Conservation (phyloP, 2,797 vertebrate genomes). For the Peromyscus attwateri region DNA sequence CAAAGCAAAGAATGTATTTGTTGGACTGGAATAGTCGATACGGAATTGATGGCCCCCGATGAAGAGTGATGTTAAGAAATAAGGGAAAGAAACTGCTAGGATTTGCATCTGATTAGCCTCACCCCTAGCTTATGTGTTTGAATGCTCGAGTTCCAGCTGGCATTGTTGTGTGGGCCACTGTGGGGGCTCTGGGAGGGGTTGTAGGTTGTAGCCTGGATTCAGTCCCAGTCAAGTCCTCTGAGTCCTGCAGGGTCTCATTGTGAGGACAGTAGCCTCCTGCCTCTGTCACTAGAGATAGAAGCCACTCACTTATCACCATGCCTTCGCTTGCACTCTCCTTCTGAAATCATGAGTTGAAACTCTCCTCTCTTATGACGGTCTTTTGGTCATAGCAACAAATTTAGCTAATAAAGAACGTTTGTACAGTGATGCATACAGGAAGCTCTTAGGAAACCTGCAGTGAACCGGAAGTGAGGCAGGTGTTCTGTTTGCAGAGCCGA, state of each 20-base stretch:
- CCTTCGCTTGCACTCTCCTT: neutral
- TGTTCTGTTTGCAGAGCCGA: neutral
- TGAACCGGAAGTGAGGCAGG: neutral
- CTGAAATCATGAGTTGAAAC: neutral
- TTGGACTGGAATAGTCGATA: neutral
- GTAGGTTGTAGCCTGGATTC: neutral
- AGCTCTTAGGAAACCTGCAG: neutral
- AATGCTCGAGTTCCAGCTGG: neutral
- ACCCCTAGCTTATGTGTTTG: neutral
- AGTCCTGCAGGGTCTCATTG: neutral
- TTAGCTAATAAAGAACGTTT: neutral
- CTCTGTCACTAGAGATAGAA: neutral
- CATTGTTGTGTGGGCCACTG: neutral
- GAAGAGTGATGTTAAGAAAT: neutral
- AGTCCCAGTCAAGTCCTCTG: neutral
- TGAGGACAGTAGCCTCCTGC: neutral
- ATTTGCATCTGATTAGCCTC: neutral
- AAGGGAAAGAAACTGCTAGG: neutral
- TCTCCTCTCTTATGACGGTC: neutral
- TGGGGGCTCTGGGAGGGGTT: neutral
- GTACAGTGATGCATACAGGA: neutral
- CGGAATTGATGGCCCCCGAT: neutral
- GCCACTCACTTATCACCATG: neutral
- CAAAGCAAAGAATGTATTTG: neutral
- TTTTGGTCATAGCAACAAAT: neutral